Evolutionary conservation across 2,113 vertebrate genomes (phyloP), one percentile per base, ranked within the genome.

Genomic region (Sylvietta virens): DNA sequence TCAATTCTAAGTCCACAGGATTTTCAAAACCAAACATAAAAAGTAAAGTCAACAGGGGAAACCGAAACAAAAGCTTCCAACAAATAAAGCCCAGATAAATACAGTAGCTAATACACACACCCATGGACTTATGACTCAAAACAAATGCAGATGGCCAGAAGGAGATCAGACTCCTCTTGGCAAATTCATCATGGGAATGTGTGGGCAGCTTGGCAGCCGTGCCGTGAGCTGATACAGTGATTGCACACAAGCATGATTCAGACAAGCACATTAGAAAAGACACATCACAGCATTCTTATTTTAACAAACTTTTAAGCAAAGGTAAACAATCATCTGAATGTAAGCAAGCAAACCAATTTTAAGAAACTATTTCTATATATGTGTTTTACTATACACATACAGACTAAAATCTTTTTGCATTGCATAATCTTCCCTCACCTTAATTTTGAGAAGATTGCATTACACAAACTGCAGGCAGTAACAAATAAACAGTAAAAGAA

Each of bases 101-200:
- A 62, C 94, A 93, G 94, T 83, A 94, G 92, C 79, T 94, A 86
- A 81, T 58, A 95, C 83, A 97, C 79, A 96, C 74, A 69, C 37
- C 71, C 92, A 65, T 74, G 50, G 79, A 90, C 42, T 83, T 58
- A 31, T 42, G 94, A 86, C 24, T 94, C 86, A 93, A 88, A 94
- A 86, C 70, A 95, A 88, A 92, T 50, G 86, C 86, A 96, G 95
- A 93, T 86, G 79, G 94, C 66, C 88, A 77, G 60, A 33, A 94
- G 42, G 42, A 93, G 79, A 70, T 77, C 66, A 92, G 64, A 70
- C 62, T 83, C 85, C 87, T 91, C 92, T 85, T 93, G 90, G 95
- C 95, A 95, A 83, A 86, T 33, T 70, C 94, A 50, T 62, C 86
- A 82, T 81, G 92, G 82, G 96, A 96, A 93, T 1, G 24, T 90